Percentiles rank a stretch among this genome's conserved stretches.
Evolutionary conservation across 53 echinoderm and acorn worm species (phyloP).

Genomic region (Temnopleurus reevesii): DNA sequence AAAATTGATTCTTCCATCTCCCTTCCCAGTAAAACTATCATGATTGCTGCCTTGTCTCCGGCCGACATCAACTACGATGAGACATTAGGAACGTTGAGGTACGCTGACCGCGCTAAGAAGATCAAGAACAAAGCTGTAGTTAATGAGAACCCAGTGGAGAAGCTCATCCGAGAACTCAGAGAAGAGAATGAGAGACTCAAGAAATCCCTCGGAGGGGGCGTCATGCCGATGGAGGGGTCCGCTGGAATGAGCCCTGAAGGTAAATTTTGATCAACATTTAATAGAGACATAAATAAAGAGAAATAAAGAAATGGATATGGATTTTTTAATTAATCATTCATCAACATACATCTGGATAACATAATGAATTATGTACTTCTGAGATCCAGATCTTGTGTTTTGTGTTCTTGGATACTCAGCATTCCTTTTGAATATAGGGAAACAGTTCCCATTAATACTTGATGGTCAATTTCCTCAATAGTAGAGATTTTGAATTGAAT

Average conservation of each 20-base stretch:
- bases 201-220: constrained; percentile 76
- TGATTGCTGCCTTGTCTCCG: constrained; percentile 97
- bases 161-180: constrained; percentile 89
- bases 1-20: not conserved
- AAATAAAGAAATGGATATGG: not conserved
- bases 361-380: no score
- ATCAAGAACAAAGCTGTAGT: constrained; percentile 99
- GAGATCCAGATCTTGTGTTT: no score
- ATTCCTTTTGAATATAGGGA: no score
- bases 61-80: constrained; percentile 99
- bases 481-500: no score
- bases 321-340: no score
- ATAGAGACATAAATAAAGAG: no score
- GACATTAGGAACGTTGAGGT: constrained; percentile 87
- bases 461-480: no score
- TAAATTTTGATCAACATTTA: constrained; percentile 20
- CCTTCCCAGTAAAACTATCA: constrained; percentile 88
- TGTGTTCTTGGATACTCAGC: no score
- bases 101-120: constrained; percentile 98
- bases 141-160: constrained; percentile 98
- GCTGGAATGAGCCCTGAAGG: constrained; percentile 91
- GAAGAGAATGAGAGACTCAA: constrained; percentile 96
- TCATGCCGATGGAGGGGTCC: constrained; percentile 59
- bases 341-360: no score
- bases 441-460: no score